Evolutionary conservation across 2,113 vertebrate genomes (phyloP).

Genomic region (Columba janthina): DNA sequence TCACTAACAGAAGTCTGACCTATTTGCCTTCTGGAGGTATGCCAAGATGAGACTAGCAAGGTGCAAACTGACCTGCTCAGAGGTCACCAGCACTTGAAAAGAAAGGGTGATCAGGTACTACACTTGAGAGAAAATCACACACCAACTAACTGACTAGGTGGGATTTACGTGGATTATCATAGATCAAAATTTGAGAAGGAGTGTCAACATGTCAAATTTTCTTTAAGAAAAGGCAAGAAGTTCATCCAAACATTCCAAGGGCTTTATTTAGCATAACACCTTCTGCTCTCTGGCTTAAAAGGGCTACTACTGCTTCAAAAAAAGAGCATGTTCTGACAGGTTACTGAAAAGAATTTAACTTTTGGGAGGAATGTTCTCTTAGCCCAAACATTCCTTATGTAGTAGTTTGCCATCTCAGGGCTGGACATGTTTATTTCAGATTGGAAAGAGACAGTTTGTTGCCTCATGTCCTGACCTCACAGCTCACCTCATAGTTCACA

Average conservation of each 20-base stretch:
- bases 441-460: neutral
- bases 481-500: neutral
- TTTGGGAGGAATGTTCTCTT: slow-evolving; percentile 16
- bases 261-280: slow-evolving; percentile 70
- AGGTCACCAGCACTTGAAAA: slow-evolving; percentile 61
- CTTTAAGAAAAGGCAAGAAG: slow-evolving; percentile 55
- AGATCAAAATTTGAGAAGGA: slow-evolving; percentile 65
- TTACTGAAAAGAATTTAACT: slow-evolving; percentile 49
- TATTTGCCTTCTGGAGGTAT: slow-evolving; percentile 47
- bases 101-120: slow-evolving; percentile 44
- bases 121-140: slow-evolving; percentile 47
- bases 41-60: slow-evolving; percentile 61
- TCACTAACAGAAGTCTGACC: slow-evolving; percentile 61
- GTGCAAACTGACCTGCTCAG: slow-evolving; percentile 52
- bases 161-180: slow-evolving; percentile 68
- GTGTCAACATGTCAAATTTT: slow-evolving; percentile 70
- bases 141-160: slow-evolving; percentile 49
- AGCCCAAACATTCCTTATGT: neutral
- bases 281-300: slow-evolving; percentile 52
- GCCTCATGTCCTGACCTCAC: neutral
- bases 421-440: slow-evolving; percentile 11
- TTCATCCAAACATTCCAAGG: slow-evolving; percentile 61
- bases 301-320: slow-evolving; percentile 31
- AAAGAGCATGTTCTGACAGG: slow-evolving; percentile 45
- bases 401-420: neutral